Evolutionary conservation across 2,888 invertebrate genomes (phyloP).

Genomic region (Diploptera punctata): DNA sequence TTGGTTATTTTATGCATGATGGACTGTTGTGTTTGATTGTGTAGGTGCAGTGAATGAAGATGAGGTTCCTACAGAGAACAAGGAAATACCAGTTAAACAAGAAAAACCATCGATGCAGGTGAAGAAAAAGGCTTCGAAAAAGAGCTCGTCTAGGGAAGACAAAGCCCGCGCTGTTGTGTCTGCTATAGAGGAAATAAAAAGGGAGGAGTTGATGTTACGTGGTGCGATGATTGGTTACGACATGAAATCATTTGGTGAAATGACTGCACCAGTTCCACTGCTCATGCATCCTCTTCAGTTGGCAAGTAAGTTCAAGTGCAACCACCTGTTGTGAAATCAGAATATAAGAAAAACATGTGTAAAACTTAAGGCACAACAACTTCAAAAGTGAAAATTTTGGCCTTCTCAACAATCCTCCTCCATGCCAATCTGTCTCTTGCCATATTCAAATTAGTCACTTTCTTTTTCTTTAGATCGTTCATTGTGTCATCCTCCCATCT

Average conservation of each 20-base stretch:
- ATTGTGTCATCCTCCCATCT: too few species aligned
- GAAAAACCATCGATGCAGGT: background rate
- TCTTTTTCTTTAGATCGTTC: too few species aligned
- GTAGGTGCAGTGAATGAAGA: conserved; percentile 11
- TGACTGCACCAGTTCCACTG: conserved; percentile 38
- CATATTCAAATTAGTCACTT: too few species aligned
- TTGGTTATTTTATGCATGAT: too few species aligned
- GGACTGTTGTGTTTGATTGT: too few species aligned
- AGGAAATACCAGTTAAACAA: background rate
- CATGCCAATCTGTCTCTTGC: too few species aligned
- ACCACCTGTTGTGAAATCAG: too few species aligned
- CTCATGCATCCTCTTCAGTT: conserved; percentile 20
- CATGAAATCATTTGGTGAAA: conserved; percentile 22
- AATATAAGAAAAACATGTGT: too few species aligned
- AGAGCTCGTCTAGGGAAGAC: conserved; percentile 38
- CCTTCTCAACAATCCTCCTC: too few species aligned
- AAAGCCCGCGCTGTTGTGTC: conserved; percentile 41
- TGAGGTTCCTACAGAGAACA: background rate
- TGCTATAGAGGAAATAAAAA: conserved; percentile 44
- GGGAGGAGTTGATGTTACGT: conserved; percentile 41
- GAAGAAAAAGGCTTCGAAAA: conserved; percentile 37
- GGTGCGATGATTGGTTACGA: conserved; percentile 27
- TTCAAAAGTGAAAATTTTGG: too few species aligned
- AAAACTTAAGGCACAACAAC: too few species aligned
- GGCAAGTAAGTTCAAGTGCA: conserved; percentile 28